A percentile compares a stretch with the other conserved stretches of the same genome.
Evolutionary conservation across 2,797 vertebrate species (phyloP).

Genomic region (Mormyrus proboscirostris): DNA sequence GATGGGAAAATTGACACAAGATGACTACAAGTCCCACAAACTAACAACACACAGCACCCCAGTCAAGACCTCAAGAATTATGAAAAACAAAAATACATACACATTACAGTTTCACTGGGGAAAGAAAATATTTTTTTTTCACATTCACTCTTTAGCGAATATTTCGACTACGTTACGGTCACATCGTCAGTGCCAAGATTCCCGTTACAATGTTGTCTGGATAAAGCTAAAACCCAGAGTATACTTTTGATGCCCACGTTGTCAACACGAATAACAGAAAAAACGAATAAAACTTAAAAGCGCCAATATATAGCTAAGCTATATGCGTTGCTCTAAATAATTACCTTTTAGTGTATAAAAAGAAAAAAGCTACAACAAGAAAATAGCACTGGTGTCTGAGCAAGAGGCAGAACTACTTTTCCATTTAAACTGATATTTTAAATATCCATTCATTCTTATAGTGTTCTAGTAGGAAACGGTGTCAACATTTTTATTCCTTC

Average conservation of each 20-base stretch:
- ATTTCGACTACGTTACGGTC: background rate
- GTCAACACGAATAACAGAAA: background rate
- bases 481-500: constrained; percentile 22
- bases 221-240: constrained; percentile 4
- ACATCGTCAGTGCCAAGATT: constrained; percentile 6
- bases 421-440: constrained; percentile 2
- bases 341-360: constrained; percentile 27
- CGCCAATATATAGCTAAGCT: constrained; percentile 22
- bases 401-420: constrained; percentile 17
- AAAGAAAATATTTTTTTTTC: background rate
- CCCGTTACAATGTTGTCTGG: constrained; percentile 2
- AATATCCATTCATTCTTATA: constrained; percentile 25
- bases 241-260: background rate
- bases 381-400: background rate
- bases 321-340: constrained; percentile 14
- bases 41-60: constrained; percentile 19
- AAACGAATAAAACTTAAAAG: constrained; percentile 15
- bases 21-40: constrained; percentile 39
- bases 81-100: constrained; percentile 11
- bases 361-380: constrained; percentile 26
- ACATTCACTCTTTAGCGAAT: background rate
- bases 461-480: constrained; percentile 35
- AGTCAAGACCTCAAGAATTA: constrained; percentile 13
- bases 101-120: constrained; percentile 12
- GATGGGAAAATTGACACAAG: constrained; percentile 46